A percentile compares a stretch with the other conserved stretches of the same genome.
Conservation (phyloP, 2,888 invertebrate species). For the Diplolepis rosae region DNA sequence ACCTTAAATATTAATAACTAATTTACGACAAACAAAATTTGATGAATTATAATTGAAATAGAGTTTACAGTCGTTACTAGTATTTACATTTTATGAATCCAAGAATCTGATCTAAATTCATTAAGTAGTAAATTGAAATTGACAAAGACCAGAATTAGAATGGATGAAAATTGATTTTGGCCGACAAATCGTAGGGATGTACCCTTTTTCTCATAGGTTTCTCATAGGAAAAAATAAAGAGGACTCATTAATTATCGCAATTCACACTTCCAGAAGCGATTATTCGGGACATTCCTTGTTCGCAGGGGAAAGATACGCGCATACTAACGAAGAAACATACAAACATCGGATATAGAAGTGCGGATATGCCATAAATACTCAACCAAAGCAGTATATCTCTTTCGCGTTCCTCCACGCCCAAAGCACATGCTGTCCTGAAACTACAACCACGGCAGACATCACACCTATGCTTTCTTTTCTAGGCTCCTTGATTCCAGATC, state of each 20-base stretch:
- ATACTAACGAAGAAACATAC: slow-evolving; percentile 58
- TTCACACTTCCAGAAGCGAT: slow-evolving; percentile 71
- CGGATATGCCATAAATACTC: slow-evolving; percentile 73
- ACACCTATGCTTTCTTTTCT: slow-evolving; percentile 53
- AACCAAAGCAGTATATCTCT: slow-evolving; percentile 71
- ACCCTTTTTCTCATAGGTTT: background rate
- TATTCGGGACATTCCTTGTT: slow-evolving; percentile 64
- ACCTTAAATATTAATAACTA: too few relatives aligned
- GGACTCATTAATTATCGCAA: slow-evolving; percentile 62
- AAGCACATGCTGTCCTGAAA: slow-evolving; percentile 70
- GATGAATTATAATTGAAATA: too few relatives aligned
- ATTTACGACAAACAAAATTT: too few relatives aligned
- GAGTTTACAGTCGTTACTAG: too few relatives aligned
- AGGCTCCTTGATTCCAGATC: slow-evolving; percentile 38
- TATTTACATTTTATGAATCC: too few relatives aligned
- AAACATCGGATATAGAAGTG: slow-evolving; percentile 61
- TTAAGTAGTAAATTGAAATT: too few relatives aligned
- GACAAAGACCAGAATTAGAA: too few relatives aligned
- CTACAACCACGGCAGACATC: slow-evolving; percentile 34
- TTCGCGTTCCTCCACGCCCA: slow-evolving; percentile 70
- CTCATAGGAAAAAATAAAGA: slow-evolving; percentile 2
- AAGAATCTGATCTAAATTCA: too few relatives aligned
- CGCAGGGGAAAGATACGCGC: slow-evolving; percentile 40
- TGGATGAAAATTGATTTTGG: background rate
- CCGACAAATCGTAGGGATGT: background rate